Evolutionary conservation across 2,888 invertebrate species (phyloP).

Genomic region (Dioctria linearis): DNA sequence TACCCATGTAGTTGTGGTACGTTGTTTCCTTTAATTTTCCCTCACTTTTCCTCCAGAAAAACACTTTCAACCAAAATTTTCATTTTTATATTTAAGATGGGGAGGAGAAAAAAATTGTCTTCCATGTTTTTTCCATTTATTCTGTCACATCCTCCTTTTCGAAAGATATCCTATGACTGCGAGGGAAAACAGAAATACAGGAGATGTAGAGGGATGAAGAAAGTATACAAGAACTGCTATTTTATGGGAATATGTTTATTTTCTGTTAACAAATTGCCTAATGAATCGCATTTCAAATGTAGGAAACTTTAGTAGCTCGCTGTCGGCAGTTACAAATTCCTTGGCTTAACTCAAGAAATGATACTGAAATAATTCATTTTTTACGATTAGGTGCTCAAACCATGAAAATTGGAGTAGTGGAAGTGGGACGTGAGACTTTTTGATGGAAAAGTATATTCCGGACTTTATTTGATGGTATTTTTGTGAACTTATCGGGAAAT

Average conservation of each 20-base stretch:
- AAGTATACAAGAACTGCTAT: neutral
- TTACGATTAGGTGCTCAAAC: neutral
- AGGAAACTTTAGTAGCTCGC: neutral
- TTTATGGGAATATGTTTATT: slow-evolving; percentile 43
- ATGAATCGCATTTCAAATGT: slow-evolving; percentile 29
- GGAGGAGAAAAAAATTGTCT: neutral
- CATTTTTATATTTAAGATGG: neutral
- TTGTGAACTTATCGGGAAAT: no score
- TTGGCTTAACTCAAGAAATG: neutral
- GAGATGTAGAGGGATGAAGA: neutral
- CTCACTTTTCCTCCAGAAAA: neutral
- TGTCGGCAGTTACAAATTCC: slow-evolving; percentile 23
- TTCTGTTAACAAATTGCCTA: slow-evolving; percentile 42
- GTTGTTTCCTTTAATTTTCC: neutral
- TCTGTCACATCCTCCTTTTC: neutral
- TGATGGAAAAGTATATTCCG: no score
- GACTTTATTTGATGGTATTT: no score
- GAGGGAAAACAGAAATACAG: neutral
- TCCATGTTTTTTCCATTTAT: neutral
- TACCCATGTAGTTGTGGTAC: neutral
- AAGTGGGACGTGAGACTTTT: no score
- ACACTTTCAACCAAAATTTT: neutral
- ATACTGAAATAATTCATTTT: neutral
- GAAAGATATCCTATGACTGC: neutral
- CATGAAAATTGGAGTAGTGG: neutral